A percentile compares a stretch with the other conserved stretches of the same genome.
phyloP scores from a whole-genome alignment of 2,113 vertebrate genomes.

The Merops nubicus region DNA sequence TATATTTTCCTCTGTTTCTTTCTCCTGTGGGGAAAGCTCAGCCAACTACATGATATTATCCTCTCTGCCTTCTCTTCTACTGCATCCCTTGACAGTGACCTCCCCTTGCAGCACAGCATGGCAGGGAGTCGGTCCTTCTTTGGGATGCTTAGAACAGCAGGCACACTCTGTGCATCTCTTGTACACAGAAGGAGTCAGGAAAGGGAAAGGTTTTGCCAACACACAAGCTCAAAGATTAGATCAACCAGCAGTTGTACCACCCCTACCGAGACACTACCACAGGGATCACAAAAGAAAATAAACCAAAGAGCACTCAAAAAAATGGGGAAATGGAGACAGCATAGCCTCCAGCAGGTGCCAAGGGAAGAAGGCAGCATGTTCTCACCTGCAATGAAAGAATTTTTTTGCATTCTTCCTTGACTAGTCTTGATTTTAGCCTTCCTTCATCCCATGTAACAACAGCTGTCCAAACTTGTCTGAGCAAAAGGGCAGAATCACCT shows the following conservation, averaged over 20 bases:
- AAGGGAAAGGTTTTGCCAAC: neutral
- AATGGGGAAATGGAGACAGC: neutral
- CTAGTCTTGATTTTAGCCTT: neutral
- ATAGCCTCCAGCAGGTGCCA: neutral
- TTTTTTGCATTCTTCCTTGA: conserved; percentile 38
- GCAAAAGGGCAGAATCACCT: neutral
- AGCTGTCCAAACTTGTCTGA: neutral
- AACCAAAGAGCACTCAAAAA: neutral
- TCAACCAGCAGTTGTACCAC: neutral
- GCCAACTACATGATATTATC: neutral
- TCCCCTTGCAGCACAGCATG: accelerated
- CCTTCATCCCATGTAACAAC: neutral
- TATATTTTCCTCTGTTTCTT: neutral
- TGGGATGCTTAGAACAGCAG: neutral
- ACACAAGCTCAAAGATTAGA: neutral
- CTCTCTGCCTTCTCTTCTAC: neutral
- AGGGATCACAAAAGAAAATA: neutral
- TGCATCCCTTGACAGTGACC: neutral
- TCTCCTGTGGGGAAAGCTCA: neutral
- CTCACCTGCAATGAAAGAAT: neutral
- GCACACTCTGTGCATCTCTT: accelerated
- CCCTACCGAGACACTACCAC: neutral
- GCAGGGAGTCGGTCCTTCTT: accelerated
- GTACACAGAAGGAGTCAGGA: neutral
- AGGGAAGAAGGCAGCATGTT: neutral